Conservation (phyloP, 2,797 vertebrate genomes). For the Tenualosa thibaudeaui region DNA sequence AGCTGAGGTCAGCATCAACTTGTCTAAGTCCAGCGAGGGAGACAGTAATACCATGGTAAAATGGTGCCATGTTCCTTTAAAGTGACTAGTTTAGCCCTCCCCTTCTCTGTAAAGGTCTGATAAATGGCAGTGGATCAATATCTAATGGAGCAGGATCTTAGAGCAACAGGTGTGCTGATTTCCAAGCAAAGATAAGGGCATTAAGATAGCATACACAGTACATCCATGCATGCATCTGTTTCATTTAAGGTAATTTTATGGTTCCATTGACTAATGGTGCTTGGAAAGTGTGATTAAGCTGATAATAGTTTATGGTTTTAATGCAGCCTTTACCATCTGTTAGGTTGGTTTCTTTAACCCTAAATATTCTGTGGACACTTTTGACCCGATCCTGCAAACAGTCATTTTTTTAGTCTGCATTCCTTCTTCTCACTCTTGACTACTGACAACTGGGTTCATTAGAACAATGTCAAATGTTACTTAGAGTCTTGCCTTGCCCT, state of each 20-base stretch:
- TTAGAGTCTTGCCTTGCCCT: too few species aligned
- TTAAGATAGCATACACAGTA: not conserved
- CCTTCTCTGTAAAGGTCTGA: not conserved
- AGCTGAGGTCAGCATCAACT: too few species aligned
- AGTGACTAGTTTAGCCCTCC: not conserved
- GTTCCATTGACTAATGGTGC: not conserved
- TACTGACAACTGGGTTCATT: too few species aligned
- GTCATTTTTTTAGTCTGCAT: too few species aligned
- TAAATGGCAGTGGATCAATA: not conserved
- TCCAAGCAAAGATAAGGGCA: not conserved
- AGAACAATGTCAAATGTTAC: too few species aligned
- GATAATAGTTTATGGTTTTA: slow-evolving; percentile 1
- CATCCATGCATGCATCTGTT: not conserved
- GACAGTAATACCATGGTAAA: too few species aligned
- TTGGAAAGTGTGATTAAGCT: not conserved
- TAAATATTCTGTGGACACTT: not conserved
- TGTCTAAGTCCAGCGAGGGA: too few species aligned
- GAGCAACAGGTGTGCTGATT: not conserved
- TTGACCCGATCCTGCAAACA: too few species aligned
- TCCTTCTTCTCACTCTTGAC: too few species aligned
- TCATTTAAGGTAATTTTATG: not conserved
- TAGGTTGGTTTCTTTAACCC: not conserved
- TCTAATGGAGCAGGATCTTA: not conserved
- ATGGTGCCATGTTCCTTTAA: too few species aligned
- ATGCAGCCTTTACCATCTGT: not conserved